These are phyloP conservation scores for Leptinotarsa juncta DNA, from an alignment of 2,888 invertebrate genomes.

Conservation along the genomic window DNA sequence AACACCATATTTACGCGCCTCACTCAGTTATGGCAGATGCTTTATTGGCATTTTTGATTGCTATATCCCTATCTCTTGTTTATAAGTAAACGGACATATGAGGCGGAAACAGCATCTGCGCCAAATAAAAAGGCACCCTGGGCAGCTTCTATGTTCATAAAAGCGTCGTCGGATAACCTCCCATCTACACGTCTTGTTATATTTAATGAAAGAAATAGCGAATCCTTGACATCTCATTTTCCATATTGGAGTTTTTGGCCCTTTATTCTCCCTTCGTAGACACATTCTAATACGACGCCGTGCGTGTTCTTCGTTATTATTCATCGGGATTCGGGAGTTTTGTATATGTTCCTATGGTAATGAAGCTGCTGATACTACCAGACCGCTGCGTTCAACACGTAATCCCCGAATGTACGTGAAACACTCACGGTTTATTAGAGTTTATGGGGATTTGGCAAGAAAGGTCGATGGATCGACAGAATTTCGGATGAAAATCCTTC, in stretches of 20 bases:
- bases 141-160: neutral
- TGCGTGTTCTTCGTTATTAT: constrained; percentile 17
- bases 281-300: constrained; percentile 1
- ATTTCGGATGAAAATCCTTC: constrained; percentile 15
- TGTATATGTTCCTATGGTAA: constrained; percentile 20
- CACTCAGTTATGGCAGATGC: too few relatives aligned
- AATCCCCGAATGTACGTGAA: constrained; percentile 16
- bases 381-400: constrained; percentile 17
- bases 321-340: constrained; percentile 11
- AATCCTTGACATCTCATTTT: constrained; percentile 2
- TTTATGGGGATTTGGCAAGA: constrained; percentile 11
- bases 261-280: neutral
- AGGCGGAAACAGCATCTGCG: neutral
- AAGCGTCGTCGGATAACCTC: neutral
- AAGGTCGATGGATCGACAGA: constrained; percentile 6
- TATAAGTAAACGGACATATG: too few relatives aligned
- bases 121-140: neutral
- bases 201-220: neutral
- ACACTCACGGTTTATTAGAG: constrained; percentile 18
- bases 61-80: too few relatives aligned
- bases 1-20: too few relatives aligned
- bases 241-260: neutral
- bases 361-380: constrained; percentile 13
- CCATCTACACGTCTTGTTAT: neutral
- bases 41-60: too few relatives aligned